Base-by-base conservation (phyloP, 1,140 invertebrate genomes). In the Megalopta genalis region DNA sequence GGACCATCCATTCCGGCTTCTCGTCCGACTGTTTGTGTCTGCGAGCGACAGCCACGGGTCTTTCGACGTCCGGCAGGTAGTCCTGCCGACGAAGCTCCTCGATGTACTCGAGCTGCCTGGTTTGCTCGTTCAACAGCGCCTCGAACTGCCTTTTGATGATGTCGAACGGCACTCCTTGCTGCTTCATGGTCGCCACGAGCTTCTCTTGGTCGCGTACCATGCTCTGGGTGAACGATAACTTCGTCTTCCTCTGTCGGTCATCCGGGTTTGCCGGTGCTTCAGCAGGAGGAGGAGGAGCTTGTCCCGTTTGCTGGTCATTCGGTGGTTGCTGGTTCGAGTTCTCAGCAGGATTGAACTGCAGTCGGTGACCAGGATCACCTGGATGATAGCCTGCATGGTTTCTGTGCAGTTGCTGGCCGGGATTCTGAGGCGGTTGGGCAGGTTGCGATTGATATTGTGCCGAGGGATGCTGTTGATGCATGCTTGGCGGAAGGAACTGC, bases 181-280 rank as follows among this genome's bases (percentile, higher is more conserved):
- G 90, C 12, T 72, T 86, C 89, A 92, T 86, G 0, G 84, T 86
- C 7, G 74, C 46, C 14, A 92, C 54, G 3, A 92, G 57, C 39
- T 86, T 25, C 39, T 92, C 90, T 59, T 92, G 91, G 66, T 92
- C 91, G 6, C 73, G 83, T 32, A 92, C 83, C 91, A 92, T 92
- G 9, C 86, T 70, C 2, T 80, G 68, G 10, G 87, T 91, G 60
- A 90, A 92, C 59, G 84, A 42, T 25, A 83, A 10, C 21, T 78
- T 86, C 10, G 25, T 71, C 21, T 65, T 72, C 23, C 9, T 32
- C 23, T 0, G 27, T 10, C 77, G 27, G 32, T 2, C 4, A 16
- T 52, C 25, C 0, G 5, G 21, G 10, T 66, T 21, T 10, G 1
- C 3, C 0, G 46, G 14, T 18, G 64, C 7, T 6, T 32, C 14